Base-by-base conservation (phyloP, 2,888 invertebrate species). In the Ectemnius lituratus region DNA sequence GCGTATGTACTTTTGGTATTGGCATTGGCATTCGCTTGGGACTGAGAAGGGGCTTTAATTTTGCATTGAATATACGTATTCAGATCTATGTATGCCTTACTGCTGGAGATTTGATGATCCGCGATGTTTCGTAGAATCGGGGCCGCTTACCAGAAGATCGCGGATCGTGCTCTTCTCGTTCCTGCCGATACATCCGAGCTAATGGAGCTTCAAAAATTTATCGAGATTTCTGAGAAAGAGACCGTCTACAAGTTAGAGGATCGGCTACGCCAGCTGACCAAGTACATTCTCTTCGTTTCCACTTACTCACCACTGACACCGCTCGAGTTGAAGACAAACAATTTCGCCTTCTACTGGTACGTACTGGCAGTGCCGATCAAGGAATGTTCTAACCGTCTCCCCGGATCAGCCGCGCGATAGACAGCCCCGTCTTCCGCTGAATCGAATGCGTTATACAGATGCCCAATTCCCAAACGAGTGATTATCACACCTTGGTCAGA, bases 311-410 rank as follows among this genome's bases (percentile, higher is more conserved):
- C 93, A 5, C 95, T 97, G 83, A 94, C 96, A 0, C 95, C 97
- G 0, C 92, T 96, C 4, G 97, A 98, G 91, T 95, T 98, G 87
- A 96, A 97, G 86, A 95, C 96, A 52, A 98, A 98, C 88, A 96
- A 96, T 81, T 95, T 95, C 82, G 95, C 97, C 0, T 97, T 97
- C 86, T 95, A 96, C 87, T 98, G 97, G 97, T 92, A 66, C 8
- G 5, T 20, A 20, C 20, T 20, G 28, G 4, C 28, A 72, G 82
- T 52, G 46, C 1, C 37, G 11, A 52, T 14, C 28, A 20, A 18
- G 13, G 13, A 46, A 1, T 14, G 20, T 20, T 20, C 20, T 2
- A 20, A 20, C 20, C 20, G 20, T 20, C 20, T n/a, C n/a, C n/a
- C n/a, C n/a, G n/a, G n/a, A n/a, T n/a, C n/a, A n/a, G n/a, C n/a